Evolutionary conservation across 2,113 vertebrate genomes (phyloP), one percentile per base, ranked within the genome.

Genomic region (Ammospiza caudacuta): DNA sequence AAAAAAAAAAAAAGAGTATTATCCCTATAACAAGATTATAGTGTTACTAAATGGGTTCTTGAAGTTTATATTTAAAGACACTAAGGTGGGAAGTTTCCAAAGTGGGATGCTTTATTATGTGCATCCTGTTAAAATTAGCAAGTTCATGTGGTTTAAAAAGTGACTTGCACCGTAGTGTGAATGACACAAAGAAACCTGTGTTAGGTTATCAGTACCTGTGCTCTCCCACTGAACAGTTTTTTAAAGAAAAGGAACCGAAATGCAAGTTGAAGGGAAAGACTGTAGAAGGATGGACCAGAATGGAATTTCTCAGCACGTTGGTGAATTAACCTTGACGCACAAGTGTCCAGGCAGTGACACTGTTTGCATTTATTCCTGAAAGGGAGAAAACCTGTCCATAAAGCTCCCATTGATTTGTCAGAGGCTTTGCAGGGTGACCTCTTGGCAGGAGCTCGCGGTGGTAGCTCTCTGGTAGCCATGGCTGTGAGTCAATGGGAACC

Each of bases 321-420:
- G 33, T 35, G 31, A 82, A 79, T 90, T 77, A 49, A 28, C 61
- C 57, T 61, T 75, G 41, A 14, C 82, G 49, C 22, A 87, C 52
- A 90, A 75, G 64, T 19, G 67, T 77, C 84, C 84, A 51, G 75
- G n/a, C 67, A 92, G 64, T 51, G 62, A 79, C 69, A 84, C 39
- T 39, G 24, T 75, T 83, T 69, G 47, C 52, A 39, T 84, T 96
- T 93, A 41, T 66, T 90, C 92, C 90, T 68, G 58, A 57, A 90
- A 89, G 51, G 54, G 82, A 62, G 68, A 92, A 92, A 94, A 80
- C 4, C 18, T 51, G 64, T 84, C 37, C 31, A 46, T 90, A 87
- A 82, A 93, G 74, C 49, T 82, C 77, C 58, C 46, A 69, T 17
- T 93, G 69, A 89, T 96, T 92, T 87, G 44, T 93, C 73, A 90